Evolutionary conservation across 1,140 invertebrate genomes (phyloP).

Genomic region (Temnothorax nylanderi): DNA sequence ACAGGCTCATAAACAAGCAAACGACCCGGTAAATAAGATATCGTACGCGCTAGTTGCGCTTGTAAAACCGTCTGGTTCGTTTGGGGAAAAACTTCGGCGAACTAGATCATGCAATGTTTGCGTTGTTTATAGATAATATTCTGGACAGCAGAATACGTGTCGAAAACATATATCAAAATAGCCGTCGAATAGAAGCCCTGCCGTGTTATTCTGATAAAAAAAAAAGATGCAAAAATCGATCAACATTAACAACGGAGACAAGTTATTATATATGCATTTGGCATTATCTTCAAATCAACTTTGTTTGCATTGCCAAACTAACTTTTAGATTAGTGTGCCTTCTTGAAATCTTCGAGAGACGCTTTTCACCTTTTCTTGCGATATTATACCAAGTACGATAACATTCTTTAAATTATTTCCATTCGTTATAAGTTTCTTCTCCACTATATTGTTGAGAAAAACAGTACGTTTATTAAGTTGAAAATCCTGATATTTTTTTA

Average conservation of each 20-base stretch:
- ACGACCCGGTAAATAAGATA: conserved; percentile 45
- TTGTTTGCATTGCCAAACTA: not conserved
- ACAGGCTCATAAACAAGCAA: conserved; percentile 17
- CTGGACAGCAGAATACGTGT: not conserved
- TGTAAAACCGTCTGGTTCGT: conserved; percentile 7
- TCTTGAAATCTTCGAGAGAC: not conserved
- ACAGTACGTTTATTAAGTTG: not conserved
- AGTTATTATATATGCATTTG: not conserved
- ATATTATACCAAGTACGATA: not conserved
- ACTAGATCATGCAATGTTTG: not conserved
- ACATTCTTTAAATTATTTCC: conserved; percentile 16
- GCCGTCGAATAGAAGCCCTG: not conserved
- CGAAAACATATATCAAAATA: not conserved
- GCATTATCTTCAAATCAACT: not conserved
- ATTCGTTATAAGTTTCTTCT: not conserved
- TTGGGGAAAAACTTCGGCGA: not conserved
- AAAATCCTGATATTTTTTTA: not conserved
- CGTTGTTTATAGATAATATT: not conserved
- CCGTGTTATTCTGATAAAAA: not conserved
- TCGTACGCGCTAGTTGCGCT: conserved; percentile 6
- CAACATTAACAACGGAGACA: not conserved
- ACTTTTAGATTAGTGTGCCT: not conserved
- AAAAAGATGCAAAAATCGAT: not conserved
- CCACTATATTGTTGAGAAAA: not conserved
- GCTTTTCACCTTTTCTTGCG: not conserved